Percentiles rank a stretch among this genome's conserved stretches.
These are phyloP conservation scores for Manis crassicaudata DNA, from an alignment of 2,797 vertebrate genomes.

Conservation along the genomic window DNA sequence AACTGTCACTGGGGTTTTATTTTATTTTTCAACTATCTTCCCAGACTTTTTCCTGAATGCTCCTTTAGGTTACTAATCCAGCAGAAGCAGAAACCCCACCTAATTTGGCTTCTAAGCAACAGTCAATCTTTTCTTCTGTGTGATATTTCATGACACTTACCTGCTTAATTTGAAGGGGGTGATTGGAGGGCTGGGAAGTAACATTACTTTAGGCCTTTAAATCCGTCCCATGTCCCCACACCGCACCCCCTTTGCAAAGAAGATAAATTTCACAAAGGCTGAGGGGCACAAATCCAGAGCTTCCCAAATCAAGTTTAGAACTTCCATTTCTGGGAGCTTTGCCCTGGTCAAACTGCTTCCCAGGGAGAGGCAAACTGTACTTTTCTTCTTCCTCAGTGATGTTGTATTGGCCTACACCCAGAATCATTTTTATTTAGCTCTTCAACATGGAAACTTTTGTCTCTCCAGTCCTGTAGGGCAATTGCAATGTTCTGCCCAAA, in stretches of 20 bases:
- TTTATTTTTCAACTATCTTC: neutral
- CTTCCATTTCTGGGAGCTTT: slow-evolving; percentile 35
- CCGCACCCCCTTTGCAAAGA: neutral
- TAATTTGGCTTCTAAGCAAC: slow-evolving; percentile 8
- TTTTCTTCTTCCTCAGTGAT: neutral
- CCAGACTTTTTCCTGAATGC: neutral
- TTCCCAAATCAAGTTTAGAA: slow-evolving; percentile 37
- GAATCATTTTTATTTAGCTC: slow-evolving; percentile 37
- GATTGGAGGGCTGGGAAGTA: neutral
- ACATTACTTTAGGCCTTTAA: slow-evolving; percentile 34
- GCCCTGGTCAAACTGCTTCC: neutral
- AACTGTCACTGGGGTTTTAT: neutral
- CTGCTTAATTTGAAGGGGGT: neutral
- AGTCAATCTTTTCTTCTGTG: neutral
- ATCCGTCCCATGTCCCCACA: neutral
- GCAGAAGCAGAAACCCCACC: neutral
- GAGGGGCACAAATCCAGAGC: neutral
- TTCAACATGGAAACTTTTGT: slow-evolving; percentile 44
- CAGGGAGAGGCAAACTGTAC: neutral
- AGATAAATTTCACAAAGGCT: neutral
- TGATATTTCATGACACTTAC: slow-evolving; percentile 3
- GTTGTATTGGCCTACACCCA: neutral
- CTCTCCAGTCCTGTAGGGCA: neutral
- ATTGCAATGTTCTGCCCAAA: neutral
- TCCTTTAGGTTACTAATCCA: slow-evolving; percentile 16